Conservation (phyloP, 2,888 invertebrate species). For the Lutraria lutraria region DNA sequence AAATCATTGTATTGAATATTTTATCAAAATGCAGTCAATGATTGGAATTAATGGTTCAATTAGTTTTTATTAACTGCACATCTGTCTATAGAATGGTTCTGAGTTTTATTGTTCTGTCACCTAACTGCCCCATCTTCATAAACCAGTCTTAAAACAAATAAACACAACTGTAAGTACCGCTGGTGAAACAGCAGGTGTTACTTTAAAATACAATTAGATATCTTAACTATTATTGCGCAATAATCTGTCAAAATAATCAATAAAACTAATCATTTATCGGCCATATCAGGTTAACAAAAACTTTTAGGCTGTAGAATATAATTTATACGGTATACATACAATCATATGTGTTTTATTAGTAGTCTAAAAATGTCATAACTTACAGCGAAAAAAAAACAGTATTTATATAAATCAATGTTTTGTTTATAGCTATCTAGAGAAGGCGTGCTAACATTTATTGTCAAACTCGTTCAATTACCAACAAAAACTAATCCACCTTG, state of each 20-base stretch:
- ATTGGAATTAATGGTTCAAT: neutral
- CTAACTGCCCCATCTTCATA: neutral
- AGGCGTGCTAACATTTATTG: no score
- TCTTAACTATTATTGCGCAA: neutral
- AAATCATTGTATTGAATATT: neutral
- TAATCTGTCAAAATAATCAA: neutral
- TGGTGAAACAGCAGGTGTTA: neutral
- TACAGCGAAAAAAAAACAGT: no score
- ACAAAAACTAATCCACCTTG: no score
- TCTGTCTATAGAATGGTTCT: neutral
- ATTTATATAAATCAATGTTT: no score
- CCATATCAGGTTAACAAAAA: no score
- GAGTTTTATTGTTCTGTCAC: neutral
- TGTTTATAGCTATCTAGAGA: no score
- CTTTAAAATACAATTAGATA: neutral
- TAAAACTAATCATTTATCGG: no score
- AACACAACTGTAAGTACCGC: neutral
- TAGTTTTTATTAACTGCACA: slow-evolving; percentile 15
- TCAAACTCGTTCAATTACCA: no score
- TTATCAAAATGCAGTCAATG: neutral
- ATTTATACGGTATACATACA: no score
- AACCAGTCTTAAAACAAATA: neutral
- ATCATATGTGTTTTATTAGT: no score
- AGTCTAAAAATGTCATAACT: no score
- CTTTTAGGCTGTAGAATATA: no score